Percentiles rank a stretch among this genome's conserved stretches.
phyloP scores from a whole-genome alignment of 2,113 vertebrate genomes.

The Alces alces region DNA sequence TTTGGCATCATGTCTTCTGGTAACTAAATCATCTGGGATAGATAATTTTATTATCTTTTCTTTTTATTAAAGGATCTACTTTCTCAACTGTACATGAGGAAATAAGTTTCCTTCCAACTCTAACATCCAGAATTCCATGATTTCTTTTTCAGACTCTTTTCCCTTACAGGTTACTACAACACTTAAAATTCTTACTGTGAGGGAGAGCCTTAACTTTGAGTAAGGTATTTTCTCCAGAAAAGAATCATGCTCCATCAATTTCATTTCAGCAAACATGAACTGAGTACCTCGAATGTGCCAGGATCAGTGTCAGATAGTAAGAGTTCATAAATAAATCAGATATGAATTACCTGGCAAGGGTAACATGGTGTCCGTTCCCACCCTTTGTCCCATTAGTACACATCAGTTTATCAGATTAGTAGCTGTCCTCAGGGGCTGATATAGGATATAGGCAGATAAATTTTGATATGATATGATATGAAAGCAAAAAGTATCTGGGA shows the following conservation, averaged over 20 bases:
- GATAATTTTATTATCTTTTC: slow-evolving; percentile 23
- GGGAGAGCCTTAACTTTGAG: not conserved
- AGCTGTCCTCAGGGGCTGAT: slow-evolving; percentile 7
- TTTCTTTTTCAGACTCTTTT: not conserved
- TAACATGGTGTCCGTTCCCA: not conserved
- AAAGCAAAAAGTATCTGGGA: slow-evolving; percentile 10
- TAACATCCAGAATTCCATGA: not conserved
- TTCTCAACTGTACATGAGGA: slow-evolving; percentile 14
- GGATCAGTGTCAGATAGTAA: not conserved
- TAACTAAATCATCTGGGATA: slow-evolving; percentile 2
- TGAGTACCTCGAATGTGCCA: not conserved
- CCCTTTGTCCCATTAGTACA: slow-evolving; percentile 41
- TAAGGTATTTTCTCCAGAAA: not conserved
- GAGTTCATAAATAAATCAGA: slow-evolving; percentile 41
- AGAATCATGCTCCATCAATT: not conserved
- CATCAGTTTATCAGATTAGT: slow-evolving; percentile 49
- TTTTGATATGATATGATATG: slow-evolving; percentile 34
- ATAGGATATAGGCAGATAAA: not conserved
- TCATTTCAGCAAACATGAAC: not conserved
- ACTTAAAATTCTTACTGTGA: not conserved
- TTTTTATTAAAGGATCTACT: slow-evolving; percentile 12
- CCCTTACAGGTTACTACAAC: not conserved
- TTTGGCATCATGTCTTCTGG: not conserved
- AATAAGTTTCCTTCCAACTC: not conserved
- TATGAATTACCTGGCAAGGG: not conserved